Conservation (phyloP, 1,140 invertebrate species). For the Drosophila obscura region DNA sequence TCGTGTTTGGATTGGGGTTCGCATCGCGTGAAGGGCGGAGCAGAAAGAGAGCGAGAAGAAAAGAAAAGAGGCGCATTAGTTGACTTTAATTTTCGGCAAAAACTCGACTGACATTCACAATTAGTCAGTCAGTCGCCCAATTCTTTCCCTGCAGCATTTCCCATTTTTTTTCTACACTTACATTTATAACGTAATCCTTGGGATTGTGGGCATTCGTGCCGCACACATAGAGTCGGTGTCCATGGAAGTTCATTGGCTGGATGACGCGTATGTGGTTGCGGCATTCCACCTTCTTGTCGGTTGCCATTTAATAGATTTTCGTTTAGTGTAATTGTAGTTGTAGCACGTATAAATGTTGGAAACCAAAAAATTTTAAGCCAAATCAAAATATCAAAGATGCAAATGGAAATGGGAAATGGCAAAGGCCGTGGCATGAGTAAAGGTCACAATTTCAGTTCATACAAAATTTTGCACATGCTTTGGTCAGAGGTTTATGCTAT, state of each 20-base stretch:
- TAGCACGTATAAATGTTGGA: slow-evolving; percentile 28
- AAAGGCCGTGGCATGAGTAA: slow-evolving; percentile 22
- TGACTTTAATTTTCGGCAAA: slow-evolving; percentile 71
- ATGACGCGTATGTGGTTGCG: slow-evolving; percentile 93
- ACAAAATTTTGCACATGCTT: slow-evolving; percentile 42
- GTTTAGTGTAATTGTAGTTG: slow-evolving; percentile 37
- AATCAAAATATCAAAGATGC: slow-evolving; percentile 33
- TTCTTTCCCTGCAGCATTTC: background rate
- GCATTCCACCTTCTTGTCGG: slow-evolving; percentile 90
- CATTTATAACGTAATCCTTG: slow-evolving; percentile 93
- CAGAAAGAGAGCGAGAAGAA: background rate
- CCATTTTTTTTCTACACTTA: slow-evolving; percentile 85
- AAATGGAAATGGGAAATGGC: slow-evolving; percentile 40
- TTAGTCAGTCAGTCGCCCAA: slow-evolving; percentile 44
- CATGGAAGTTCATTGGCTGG: slow-evolving; percentile 90
- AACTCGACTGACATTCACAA: slow-evolving; percentile 63
- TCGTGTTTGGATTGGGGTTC: background rate
- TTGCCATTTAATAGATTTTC: slow-evolving; percentile 38
- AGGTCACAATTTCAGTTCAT: slow-evolving; percentile 29
- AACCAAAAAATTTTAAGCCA: slow-evolving; percentile 29
- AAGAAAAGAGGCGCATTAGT: slow-evolving; percentile 63
- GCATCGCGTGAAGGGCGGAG: background rate
- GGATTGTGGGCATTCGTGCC: slow-evolving; percentile 94
- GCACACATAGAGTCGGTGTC: slow-evolving; percentile 91
- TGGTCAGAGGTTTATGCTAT: background rate